phyloP scores from a whole-genome alignment of 2,113 vertebrate genomes.

The Indri indri region DNA sequence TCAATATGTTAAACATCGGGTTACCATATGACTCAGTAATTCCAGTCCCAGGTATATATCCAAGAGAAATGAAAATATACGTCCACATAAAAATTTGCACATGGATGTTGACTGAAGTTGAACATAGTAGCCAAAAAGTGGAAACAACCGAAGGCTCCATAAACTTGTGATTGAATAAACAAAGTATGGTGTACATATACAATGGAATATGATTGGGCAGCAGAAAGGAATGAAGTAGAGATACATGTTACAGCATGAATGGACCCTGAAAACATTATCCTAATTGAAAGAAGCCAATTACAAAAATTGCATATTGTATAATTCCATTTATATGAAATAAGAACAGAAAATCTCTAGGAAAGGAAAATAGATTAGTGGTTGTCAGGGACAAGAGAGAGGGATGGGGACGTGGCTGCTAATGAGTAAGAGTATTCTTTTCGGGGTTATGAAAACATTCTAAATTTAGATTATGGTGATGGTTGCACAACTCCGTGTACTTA shows the following conservation, averaged over 20 bases:
- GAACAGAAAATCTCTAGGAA: not conserved
- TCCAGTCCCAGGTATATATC: not conserved
- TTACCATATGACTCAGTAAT: not conserved
- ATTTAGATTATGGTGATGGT: not conserved
- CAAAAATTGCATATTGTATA: not conserved
- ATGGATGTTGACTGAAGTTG: not conserved
- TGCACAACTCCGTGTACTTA: not conserved
- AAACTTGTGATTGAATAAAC: not conserved
- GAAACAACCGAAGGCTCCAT: not conserved
- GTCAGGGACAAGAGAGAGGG: rapidly evolving
- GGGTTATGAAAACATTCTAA: not conserved
- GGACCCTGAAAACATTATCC: not conserved
- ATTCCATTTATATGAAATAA: not conserved
- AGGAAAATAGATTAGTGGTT: not conserved
- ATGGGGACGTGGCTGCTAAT: rapidly evolving
- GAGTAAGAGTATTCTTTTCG: not conserved
- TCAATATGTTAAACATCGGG: not conserved
- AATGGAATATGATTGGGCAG: not conserved
- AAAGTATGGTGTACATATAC: not conserved
- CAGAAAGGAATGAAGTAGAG: not conserved
- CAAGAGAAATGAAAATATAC: not conserved
- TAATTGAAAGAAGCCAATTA: not conserved
- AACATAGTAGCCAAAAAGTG: not conserved
- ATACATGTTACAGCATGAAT: not conserved
- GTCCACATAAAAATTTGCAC: not conserved